phyloP scores from a whole-genome alignment of 1,140 invertebrate species.

The Tachypleus tridentatus region DNA sequence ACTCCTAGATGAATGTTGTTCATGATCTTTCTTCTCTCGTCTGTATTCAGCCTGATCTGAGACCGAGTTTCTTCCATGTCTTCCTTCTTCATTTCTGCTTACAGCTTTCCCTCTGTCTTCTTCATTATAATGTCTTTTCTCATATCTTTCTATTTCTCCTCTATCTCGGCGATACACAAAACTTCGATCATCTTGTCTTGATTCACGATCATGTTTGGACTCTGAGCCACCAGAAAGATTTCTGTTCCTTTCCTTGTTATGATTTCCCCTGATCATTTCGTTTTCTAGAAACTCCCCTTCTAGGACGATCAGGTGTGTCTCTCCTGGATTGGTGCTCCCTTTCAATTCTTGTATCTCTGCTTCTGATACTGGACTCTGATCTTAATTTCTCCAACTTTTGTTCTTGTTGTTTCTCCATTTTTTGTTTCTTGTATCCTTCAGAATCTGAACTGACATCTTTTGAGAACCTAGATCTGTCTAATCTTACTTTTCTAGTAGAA shows the following conservation, averaged over 20 bases:
- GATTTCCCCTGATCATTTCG: conserved; percentile 22
- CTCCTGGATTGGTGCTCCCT: conserved; percentile 3
- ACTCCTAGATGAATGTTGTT: background rate
- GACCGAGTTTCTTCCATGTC: background rate
- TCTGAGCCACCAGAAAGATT: conserved; percentile 4
- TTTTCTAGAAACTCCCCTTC: conserved; percentile 11
- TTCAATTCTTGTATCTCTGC: background rate
- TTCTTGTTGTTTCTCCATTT: conserved; percentile 6
- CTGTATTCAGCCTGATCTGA: background rate
- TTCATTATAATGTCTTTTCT: background rate
- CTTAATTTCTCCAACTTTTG: conserved; percentile 16
- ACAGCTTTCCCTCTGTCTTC: background rate
- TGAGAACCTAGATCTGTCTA: background rate
- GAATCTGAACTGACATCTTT: background rate
- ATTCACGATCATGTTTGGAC: conserved; percentile 4
- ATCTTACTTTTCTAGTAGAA: conserved; percentile 26
- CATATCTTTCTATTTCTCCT: no score
- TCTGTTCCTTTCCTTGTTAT: conserved; percentile 10
- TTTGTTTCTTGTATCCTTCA: conserved; percentile 16
- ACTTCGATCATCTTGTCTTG: background rate
- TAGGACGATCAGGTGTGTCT: conserved; percentile 8
- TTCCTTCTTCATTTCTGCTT: no score
- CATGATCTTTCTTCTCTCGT: background rate
- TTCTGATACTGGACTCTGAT: conserved; percentile 30
- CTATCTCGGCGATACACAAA: no score